Evolutionary conservation across 2,888 invertebrate genomes (phyloP).

Genomic region (Drosophila gaucha): DNA sequence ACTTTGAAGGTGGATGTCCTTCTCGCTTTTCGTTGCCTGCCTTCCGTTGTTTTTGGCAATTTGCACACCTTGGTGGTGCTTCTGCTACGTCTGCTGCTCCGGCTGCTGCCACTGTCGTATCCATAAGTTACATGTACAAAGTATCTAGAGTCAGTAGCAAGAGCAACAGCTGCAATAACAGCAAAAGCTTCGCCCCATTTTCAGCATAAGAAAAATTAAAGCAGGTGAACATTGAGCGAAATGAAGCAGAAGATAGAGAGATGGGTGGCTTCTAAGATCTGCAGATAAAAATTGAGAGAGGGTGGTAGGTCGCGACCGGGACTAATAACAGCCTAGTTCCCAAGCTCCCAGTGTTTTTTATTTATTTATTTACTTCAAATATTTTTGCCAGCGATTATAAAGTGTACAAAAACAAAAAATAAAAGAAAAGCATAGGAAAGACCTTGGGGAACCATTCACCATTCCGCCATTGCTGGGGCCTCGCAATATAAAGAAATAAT

Average conservation of each 20-base stretch:
- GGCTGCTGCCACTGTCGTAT: slow-evolving; percentile 44
- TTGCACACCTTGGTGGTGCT: slow-evolving; percentile 38
- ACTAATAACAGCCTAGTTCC: slow-evolving; percentile 48
- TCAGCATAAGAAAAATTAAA: slow-evolving; percentile 10
- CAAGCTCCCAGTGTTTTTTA: slow-evolving; percentile 61
- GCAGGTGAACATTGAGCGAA: slow-evolving; percentile 14
- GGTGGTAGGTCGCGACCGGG: slow-evolving; percentile 15
- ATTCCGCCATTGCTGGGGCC: not conserved
- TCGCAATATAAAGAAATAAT: slow-evolving; percentile 60
- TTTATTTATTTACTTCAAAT: slow-evolving; percentile 77
- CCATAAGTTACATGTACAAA: slow-evolving; percentile 73
- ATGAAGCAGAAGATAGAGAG: slow-evolving; percentile 18
- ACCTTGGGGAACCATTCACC: slow-evolving; percentile 46
- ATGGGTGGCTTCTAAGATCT: slow-evolving; percentile 12
- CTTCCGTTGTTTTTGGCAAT: slow-evolving; percentile 19
- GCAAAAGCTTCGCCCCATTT: slow-evolving; percentile 58
- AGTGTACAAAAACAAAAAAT: slow-evolving; percentile 48
- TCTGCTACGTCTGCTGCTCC: slow-evolving; percentile 28
- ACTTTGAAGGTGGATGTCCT: slow-evolving; percentile 70
- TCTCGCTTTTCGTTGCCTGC: not conserved
- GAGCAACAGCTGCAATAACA: slow-evolving; percentile 70
- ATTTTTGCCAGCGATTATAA: slow-evolving; percentile 71
- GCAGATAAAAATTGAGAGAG: not conserved
- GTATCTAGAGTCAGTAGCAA: slow-evolving; percentile 55
- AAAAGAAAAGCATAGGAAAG: slow-evolving; percentile 44